Evolutionary conservation across 2,888 invertebrate species (phyloP).

Genomic region (Brenthis hecate): DNA sequence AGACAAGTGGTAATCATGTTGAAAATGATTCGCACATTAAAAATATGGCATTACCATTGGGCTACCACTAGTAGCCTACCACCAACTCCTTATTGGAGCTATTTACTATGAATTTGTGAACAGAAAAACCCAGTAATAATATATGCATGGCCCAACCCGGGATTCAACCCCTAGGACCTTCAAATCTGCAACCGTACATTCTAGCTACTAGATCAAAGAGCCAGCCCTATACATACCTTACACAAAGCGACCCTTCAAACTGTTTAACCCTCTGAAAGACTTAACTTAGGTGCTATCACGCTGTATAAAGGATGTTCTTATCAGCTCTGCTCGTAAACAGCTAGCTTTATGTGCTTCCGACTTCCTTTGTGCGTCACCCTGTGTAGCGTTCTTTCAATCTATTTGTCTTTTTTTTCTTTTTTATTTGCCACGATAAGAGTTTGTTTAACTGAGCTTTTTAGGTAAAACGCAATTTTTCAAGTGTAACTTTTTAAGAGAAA

Average conservation of each 20-base stretch:
- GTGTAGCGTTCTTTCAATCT: conserved; percentile 44
- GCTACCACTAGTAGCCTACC: too few species aligned
- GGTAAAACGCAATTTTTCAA: neutral
- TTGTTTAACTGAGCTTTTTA: conserved; percentile 21
- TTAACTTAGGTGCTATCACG: conserved; percentile 26
- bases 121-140: too few species aligned
- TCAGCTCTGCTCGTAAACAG: conserved; percentile 49
- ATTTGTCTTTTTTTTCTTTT: conserved; percentile 43
- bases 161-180: too few species aligned
- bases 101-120: too few species aligned
- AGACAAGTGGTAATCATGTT: too few species aligned
- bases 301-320: conserved; percentile 44
- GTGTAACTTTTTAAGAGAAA: neutral
- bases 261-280: conserved; percentile 24
- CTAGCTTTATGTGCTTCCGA: conserved; percentile 54
- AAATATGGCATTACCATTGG: too few species aligned
- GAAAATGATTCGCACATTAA: too few species aligned
- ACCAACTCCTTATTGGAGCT: too few species aligned
- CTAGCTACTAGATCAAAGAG: too few species aligned
- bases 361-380: conserved; percentile 51
- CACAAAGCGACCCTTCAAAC: conserved; percentile 13
- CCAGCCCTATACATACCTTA: too few species aligned
- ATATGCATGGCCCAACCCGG: too few species aligned
- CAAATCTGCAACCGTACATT: too few species aligned
- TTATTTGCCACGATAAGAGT: conserved; percentile 34